Evolutionary conservation across 2,113 vertebrate species (phyloP).

Genomic region (Carassius carassius): DNA sequence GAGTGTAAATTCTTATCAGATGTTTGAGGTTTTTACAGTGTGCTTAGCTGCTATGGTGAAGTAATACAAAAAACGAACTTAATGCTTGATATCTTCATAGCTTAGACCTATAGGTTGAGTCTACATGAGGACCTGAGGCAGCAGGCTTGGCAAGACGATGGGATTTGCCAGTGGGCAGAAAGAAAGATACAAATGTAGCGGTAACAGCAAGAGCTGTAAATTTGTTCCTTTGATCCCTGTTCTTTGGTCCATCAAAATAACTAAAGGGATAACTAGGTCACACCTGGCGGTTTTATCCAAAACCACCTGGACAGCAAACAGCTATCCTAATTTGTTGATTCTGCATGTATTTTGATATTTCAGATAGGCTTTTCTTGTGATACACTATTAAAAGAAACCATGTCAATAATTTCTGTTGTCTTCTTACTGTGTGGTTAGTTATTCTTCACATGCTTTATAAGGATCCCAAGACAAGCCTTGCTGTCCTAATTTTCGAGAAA

Average conservation of each 20-base stretch:
- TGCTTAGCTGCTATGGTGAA: too few relatives aligned
- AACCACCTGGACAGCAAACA: neutral
- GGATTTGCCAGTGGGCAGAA: neutral
- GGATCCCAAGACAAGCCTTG: neutral
- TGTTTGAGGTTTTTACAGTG: too few relatives aligned
- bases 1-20: too few relatives aligned
- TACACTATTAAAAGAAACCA: neutral
- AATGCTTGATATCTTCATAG: too few relatives aligned
- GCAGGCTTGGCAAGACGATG: neutral
- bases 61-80: too few relatives aligned
- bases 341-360: neutral
- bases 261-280: constrained; percentile 11
- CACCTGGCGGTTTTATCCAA: neutral
- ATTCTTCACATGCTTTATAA: neutral
- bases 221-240: neutral
- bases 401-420: too few relatives aligned
- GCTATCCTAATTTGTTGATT: neutral
- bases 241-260: neutral
- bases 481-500: neutral
- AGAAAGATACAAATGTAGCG: neutral
- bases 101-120: neutral
- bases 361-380: neutral
- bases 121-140: neutral
- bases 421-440: too few relatives aligned
- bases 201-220: neutral